Conservation (phyloP, 2,888 invertebrate genomes). For the Nyleta sp. region DNA sequence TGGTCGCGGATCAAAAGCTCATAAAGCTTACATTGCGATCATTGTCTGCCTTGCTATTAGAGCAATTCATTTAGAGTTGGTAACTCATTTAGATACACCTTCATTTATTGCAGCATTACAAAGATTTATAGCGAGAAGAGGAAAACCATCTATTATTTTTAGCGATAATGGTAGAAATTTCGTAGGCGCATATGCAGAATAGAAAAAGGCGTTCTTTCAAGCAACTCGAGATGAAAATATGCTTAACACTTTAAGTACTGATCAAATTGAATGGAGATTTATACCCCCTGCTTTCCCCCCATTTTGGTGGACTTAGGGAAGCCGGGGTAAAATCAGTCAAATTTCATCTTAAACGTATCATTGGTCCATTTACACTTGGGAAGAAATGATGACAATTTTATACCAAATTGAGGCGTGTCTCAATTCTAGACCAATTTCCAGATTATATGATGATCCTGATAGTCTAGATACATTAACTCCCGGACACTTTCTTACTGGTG, state of each 20-base stretch:
- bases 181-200: not conserved
- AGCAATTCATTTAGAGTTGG: conserved; percentile 9
- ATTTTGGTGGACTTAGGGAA: conserved; percentile 2
- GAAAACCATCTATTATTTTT: not conserved
- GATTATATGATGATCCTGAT: not conserved
- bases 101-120: not conserved
- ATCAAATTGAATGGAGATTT: not conserved
- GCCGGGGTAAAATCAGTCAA: not conserved
- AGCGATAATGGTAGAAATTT: conserved; percentile 11
- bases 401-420: not conserved
- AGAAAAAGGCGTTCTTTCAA: not conserved
- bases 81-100: not conserved
- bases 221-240: not conserved
- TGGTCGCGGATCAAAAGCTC: not conserved
- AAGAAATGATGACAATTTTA: not conserved
- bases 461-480: not conserved
- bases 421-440: not conserved
- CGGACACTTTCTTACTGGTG: not conserved
- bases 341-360: not conserved
- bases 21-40: not conserved
- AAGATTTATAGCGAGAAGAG: not conserved
- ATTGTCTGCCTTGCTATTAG: not conserved
- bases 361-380: not conserved
- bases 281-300: not conserved
- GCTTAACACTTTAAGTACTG: not conserved